Percentiles rank a stretch among this genome's conserved stretches.
These are phyloP conservation scores for Rhincodon typus DNA, from an alignment of 2,797 vertebrate species.

Conservation along the genomic window DNA sequence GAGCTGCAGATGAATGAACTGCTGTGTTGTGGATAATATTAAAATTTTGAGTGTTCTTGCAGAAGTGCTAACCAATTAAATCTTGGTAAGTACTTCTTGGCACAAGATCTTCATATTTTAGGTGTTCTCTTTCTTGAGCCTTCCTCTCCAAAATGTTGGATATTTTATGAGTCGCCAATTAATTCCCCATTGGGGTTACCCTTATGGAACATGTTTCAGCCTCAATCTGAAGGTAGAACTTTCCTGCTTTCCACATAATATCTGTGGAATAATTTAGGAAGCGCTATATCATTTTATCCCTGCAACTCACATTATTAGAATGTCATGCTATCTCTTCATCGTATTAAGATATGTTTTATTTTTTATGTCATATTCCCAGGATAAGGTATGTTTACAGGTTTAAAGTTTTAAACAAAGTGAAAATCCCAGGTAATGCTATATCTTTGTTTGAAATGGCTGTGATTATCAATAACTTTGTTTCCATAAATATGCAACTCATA, in stretches of 20 bases:
- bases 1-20: neutral
- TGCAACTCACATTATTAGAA: neutral
- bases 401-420: neutral
- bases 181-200: neutral
- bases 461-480: neutral
- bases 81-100: neutral
- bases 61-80: neutral
- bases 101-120: neutral
- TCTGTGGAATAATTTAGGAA: neutral
- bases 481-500: neutral
- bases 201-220: neutral
- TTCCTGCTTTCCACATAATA: neutral
- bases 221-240: neutral
- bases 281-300: neutral
- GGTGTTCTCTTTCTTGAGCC: neutral
- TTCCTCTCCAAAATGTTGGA: neutral
- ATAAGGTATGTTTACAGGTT: neutral
- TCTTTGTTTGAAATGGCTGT: neutral
- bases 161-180: neutral
- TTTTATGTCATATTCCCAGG: neutral
- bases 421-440: neutral
- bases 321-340: neutral
- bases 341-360: neutral
- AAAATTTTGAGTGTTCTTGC: neutral
- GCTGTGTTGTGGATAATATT: neutral